Percentiles rank a stretch among this genome's conserved stretches.
These are phyloP conservation scores for Nothocercus julius DNA, from an alignment of 2,113 vertebrate genomes.

Conservation along the genomic window DNA sequence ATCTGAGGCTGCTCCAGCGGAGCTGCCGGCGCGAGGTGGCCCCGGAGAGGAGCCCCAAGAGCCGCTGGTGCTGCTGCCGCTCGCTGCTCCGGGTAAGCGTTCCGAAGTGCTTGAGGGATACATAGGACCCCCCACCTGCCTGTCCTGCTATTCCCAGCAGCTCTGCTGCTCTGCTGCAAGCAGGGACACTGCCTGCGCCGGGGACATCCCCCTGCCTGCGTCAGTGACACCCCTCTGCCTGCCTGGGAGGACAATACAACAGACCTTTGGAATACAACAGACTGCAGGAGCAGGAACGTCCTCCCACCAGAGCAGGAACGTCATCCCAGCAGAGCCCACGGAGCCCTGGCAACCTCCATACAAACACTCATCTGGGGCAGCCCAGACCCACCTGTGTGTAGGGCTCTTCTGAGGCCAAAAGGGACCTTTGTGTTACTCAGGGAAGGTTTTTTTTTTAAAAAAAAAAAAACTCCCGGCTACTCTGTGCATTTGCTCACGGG, in stretches of 20 bases:
- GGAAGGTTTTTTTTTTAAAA: not conserved
- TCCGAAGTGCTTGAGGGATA: too few relatives aligned
- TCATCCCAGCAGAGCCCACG: not conserved
- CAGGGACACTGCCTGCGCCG: too few relatives aligned
- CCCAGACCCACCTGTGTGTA: not conserved
- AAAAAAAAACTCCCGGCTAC: not conserved
- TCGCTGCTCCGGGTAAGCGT: too few relatives aligned
- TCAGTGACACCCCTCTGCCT: too few relatives aligned
- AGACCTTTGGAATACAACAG: not conserved
- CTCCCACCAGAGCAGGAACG: rapidly evolving
- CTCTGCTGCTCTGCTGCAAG: too few relatives aligned
- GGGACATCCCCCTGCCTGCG: too few relatives aligned
- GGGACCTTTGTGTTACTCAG: not conserved
- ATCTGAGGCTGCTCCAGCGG: rapidly evolving
- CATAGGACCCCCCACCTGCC: too few relatives aligned
- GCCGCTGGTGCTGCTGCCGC: too few relatives aligned
- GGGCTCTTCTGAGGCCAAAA: not conserved
- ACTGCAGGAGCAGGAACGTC: not conserved
- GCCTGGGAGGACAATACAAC: too few relatives aligned
- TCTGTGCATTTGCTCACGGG: not conserved
- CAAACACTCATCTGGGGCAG: not conserved
- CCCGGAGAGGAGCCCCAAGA: not conserved
- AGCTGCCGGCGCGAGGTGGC: rapidly evolving
- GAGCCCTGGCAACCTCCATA: not conserved
- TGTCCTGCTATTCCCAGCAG: too few relatives aligned